These are phyloP conservation scores for Heterodera carotae DNA, from an alignment of 1,140 invertebrate genomes.

Conservation along the genomic window DNA sequence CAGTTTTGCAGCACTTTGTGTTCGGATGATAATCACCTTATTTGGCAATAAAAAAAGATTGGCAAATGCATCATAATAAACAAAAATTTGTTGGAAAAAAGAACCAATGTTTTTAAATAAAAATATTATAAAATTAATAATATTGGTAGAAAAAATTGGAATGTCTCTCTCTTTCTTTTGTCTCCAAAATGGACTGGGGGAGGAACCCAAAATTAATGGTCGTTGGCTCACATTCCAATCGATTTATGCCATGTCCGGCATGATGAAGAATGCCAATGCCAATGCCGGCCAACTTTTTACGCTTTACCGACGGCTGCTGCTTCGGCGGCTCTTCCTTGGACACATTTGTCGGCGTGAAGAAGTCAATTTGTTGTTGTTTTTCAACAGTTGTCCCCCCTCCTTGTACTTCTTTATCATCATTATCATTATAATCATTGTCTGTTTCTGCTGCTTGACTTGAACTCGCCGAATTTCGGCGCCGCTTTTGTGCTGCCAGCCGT, in stretches of 20 bases:
- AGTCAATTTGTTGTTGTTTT: neutral
- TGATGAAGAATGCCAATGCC: constrained; percentile 4
- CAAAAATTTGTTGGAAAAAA: too few relatives aligned
- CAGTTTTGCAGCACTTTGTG: constrained; percentile 18
- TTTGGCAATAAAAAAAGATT: constrained; percentile 4
- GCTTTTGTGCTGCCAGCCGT: neutral
- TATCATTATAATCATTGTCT: too few relatives aligned
- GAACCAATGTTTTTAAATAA: too few relatives aligned
- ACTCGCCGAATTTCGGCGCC: too few relatives aligned
- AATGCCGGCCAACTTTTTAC: constrained; percentile 7
- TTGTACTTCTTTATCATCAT: too few relatives aligned
- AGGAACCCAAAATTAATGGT: too few relatives aligned
- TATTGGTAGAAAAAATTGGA: too few relatives aligned
- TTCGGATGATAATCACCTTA: constrained; percentile 6
- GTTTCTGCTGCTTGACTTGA: too few relatives aligned
- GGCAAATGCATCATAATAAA: neutral
- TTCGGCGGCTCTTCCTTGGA: neutral
- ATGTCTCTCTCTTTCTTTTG: too few relatives aligned
- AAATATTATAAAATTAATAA: too few relatives aligned
- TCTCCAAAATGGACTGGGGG: too few relatives aligned
- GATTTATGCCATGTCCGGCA: neutral
- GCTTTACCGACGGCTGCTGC: neutral
- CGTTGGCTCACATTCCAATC: neutral
- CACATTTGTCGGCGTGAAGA: neutral
- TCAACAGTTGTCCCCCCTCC: neutral